Conservation (phyloP, 2,888 invertebrate genomes). For the Yponomeuta plumbellus region DNA sequence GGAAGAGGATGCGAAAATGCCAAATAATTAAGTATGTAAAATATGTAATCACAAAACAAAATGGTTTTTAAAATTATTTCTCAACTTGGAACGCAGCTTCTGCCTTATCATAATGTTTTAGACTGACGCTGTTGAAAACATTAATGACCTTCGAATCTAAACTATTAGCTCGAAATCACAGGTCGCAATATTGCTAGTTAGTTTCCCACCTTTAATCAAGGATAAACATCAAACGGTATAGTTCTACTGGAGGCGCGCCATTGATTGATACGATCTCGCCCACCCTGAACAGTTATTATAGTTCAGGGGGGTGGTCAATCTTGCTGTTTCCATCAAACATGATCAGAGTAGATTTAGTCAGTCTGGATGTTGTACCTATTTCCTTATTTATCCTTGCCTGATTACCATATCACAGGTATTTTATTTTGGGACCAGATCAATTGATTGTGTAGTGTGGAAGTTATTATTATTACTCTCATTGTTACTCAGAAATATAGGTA, state of each 20-base stretch:
- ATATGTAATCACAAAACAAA: too few species aligned
- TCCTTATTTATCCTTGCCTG: too few species aligned
- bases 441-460: too few species aligned
- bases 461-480: too few species aligned
- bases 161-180: neutral
- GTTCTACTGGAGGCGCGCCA: slow-evolving; percentile 24
- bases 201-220: slow-evolving; percentile 14
- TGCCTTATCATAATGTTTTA: neutral
- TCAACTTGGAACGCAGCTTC: neutral
- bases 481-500: too few species aligned
- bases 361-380: too few species aligned
- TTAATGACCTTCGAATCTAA: neutral
- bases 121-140: neutral
- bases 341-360: too few species aligned
- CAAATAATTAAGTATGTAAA: too few species aligned
- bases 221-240: slow-evolving; percentile 8
- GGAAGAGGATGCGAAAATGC: too few species aligned
- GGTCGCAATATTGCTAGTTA: neutral
- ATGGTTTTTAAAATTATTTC: too few species aligned
- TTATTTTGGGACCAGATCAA: too few species aligned
- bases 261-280: slow-evolving; percentile 23
- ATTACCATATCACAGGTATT: too few species aligned
- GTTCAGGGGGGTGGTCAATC: neutral
- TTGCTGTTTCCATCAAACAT: neutral
- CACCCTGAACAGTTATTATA: slow-evolving; percentile 11